Evolutionary conservation across 2,888 invertebrate species (phyloP).

Genomic region (Muschampia plurimacula): DNA sequence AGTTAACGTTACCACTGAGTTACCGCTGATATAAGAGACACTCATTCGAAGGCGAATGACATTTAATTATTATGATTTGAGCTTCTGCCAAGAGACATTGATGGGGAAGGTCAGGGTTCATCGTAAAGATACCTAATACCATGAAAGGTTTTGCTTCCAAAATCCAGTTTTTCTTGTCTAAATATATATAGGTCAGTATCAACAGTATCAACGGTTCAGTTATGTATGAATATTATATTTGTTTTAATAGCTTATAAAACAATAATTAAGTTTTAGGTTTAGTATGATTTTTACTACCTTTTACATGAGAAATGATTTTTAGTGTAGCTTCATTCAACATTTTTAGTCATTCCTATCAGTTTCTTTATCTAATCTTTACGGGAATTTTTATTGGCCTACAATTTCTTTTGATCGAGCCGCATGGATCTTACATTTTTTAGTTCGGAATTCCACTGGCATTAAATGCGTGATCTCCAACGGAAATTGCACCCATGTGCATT

Average conservation of each 20-base stretch:
- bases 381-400: constrained; percentile 12
- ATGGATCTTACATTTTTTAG: not conserved
- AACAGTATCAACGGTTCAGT: not conserved
- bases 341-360: constrained; percentile 14
- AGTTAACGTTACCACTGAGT: constrained; percentile 8
- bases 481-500: constrained; percentile 35
- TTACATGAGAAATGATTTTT: not conserved
- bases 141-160: not conserved
- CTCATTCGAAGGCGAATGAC: constrained; percentile 16
- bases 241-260: not conserved
- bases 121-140: not conserved
- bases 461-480: constrained; percentile 26
- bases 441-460: constrained; percentile 19
- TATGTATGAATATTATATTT: not conserved
- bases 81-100: constrained; percentile 18
- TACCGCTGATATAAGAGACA: constrained; percentile 7
- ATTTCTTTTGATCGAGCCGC: constrained; percentile 19
- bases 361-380: not conserved
- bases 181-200: constrained; percentile 6
- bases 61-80: constrained; percentile 16
- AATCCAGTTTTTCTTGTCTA: not conserved
- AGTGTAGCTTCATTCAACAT: not conserved
- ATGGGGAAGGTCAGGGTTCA: constrained; percentile 22
- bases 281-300: not conserved
- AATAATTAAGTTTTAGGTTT: no score